A percentile compares a stretch with the other conserved stretches of the same genome.
Conservation (phyloP, 92 coral and sea anemone genomes). For the Paramuricea clavata region DNA sequence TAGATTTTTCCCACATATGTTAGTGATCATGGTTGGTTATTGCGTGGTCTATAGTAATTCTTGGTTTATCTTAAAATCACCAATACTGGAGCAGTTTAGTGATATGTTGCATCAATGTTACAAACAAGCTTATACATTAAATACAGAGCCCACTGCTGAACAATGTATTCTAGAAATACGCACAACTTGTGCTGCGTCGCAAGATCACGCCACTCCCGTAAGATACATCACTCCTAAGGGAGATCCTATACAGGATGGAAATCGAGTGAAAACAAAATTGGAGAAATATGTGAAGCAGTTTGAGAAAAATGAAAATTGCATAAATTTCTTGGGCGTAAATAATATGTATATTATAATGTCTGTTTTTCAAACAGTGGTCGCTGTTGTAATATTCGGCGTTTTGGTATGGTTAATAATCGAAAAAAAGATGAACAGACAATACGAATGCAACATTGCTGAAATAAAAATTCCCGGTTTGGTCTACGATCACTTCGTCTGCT, state of each 20-base stretch:
- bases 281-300: not conserved
- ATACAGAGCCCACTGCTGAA: no score
- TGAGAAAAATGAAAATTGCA: not conserved
- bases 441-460: not conserved
- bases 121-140: not conserved
- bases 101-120: not conserved
- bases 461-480: conserved; percentile 1
- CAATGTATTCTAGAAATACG: no score
- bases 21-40: not conserved
- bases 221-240: no score
- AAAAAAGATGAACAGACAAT: not conserved
- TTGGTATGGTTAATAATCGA: not conserved
- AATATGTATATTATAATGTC: not conserved
- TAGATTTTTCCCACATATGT: not conserved
- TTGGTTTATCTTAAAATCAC: not conserved
- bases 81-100: not conserved
- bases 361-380: not conserved
- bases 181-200: no score
- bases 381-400: not conserved
- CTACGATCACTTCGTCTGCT: conserved; percentile 10
- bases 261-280: not conserved
- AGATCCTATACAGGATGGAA: no score
- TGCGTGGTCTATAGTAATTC: not conserved
- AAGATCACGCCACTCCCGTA: no score
- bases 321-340: not conserved